These are phyloP conservation scores for Trididemnum nubilum DNA, from an alignment of 23 tunicate species.

Conservation along the genomic window DNA sequence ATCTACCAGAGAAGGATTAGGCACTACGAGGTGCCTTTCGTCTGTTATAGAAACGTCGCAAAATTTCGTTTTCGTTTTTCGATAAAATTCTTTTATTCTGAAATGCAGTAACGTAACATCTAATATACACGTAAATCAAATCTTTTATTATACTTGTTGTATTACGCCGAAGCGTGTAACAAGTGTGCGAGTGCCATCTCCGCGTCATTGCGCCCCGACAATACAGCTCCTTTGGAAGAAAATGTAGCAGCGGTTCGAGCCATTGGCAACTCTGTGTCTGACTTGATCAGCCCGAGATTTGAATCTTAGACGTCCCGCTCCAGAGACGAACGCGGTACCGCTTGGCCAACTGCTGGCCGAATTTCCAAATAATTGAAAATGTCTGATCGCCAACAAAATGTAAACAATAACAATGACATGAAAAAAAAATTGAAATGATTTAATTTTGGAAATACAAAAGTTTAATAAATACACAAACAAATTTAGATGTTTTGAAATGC, in stretches of 20 bases:
- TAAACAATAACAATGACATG: no score
- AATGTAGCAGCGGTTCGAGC: neutral
- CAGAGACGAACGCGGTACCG: neutral
- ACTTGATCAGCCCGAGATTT: neutral
- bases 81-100: neutral
- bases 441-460: no score
- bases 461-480: no score
- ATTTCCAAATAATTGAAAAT: no score
- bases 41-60: neutral
- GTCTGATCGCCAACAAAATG: no score
- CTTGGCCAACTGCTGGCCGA: neutral
- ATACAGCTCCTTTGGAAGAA: neutral
- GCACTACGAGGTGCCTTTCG: neutral
- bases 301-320: neutral
- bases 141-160: neutral
- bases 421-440: no score
- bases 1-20: conserved; percentile 17
- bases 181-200: neutral
- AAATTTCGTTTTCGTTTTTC: neutral
- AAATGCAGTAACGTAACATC: no score
- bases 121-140: neutral
- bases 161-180: neutral
- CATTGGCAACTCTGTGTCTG: neutral
- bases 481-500: no score
- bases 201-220: neutral